phyloP scores from a whole-genome alignment of 2,797 vertebrate species.

The Semotilus atromaculatus region DNA sequence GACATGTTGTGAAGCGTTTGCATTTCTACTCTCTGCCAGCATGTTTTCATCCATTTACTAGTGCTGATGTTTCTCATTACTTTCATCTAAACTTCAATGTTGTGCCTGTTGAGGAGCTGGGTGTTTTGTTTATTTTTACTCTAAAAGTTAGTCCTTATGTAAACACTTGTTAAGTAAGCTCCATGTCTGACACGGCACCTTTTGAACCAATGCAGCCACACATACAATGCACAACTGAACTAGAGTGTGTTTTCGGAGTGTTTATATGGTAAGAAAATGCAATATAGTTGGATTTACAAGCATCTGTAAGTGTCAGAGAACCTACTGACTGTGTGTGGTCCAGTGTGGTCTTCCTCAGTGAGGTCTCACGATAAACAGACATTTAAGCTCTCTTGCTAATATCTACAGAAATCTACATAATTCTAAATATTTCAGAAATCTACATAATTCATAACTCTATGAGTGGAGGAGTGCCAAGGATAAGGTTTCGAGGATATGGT shows the following conservation, averaged over 20 bases:
- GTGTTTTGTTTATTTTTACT: slow-evolving; percentile 34
- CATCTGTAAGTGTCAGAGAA: slow-evolving; percentile 14
- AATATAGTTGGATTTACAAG: not conserved
- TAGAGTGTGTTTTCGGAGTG: not conserved
- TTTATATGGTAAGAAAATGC: slow-evolving; percentile 31
- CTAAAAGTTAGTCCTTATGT: slow-evolving; percentile 36
- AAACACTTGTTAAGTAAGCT: slow-evolving; percentile 34
- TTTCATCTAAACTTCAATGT: slow-evolving; percentile 34
- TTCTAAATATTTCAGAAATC: slow-evolving; percentile 60
- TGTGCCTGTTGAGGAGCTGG: not conserved
- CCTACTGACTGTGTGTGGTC: slow-evolving; percentile 35
- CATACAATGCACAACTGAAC: not conserved
- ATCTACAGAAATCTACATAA: slow-evolving; percentile 60
- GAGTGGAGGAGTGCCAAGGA: slow-evolving; percentile 40
- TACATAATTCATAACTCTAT: slow-evolving; percentile 59
- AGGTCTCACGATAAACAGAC: slow-evolving; percentile 27
- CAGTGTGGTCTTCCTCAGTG: slow-evolving; percentile 13
- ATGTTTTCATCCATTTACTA: not conserved
- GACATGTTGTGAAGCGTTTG: slow-evolving; percentile 6
- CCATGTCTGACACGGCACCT: slow-evolving; percentile 4
- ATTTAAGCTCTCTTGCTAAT: slow-evolving; percentile 54
- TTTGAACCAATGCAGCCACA: slow-evolving; percentile 3
- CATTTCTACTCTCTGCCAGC: slow-evolving; percentile 14
- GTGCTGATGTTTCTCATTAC: slow-evolving; percentile 29
- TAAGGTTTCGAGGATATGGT: slow-evolving; percentile 30